A percentile compares a stretch with the other conserved stretches of the same genome.
phyloP scores from a whole-genome alignment of 1,140 invertebrate species.

The Tetragnatha versicolor region DNA sequence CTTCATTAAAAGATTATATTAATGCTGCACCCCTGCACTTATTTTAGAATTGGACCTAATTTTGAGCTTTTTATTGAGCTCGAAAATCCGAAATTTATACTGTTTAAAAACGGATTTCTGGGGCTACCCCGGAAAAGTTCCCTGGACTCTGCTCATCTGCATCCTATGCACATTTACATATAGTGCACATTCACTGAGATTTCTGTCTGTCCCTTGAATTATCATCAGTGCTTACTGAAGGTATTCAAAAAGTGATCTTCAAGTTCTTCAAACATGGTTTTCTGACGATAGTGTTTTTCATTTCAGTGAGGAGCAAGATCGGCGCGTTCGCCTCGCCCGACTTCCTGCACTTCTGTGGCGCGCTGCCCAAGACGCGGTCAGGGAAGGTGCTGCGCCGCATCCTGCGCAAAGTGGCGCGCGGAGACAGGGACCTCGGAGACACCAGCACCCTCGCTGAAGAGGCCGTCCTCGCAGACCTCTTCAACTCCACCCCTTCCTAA shows the following conservation, averaged over 20 bases:
- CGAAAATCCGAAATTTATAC: too few relatives aligned
- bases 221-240: too few relatives aligned
- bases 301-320: conserved; percentile 84
- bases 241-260: neutral
- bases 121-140: too few relatives aligned
- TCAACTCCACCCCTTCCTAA: conserved; percentile 63
- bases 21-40: too few relatives aligned
- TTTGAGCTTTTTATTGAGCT: too few relatives aligned
- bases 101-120: too few relatives aligned
- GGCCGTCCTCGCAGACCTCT: conserved; percentile 79
- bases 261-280: neutral
- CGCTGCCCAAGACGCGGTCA: conserved; percentile 94
- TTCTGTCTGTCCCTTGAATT: neutral
- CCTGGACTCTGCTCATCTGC: neutral
- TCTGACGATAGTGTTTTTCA: neutral
- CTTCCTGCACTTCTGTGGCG: conserved; percentile 88
- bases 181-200: too few relatives aligned
- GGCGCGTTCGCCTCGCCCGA: conserved; percentile 97
- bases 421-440: conserved; percentile 89
- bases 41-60: too few relatives aligned
- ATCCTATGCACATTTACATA: neutral
- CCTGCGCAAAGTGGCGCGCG: conserved; percentile 88
- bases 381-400: conserved; percentile 98
- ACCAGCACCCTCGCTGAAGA: conserved; percentile 91
- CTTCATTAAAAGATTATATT: too few relatives aligned